These are phyloP conservation scores for Coracopsis vasa DNA, from an alignment of 2,113 vertebrate genomes.

Conservation along the genomic window DNA sequence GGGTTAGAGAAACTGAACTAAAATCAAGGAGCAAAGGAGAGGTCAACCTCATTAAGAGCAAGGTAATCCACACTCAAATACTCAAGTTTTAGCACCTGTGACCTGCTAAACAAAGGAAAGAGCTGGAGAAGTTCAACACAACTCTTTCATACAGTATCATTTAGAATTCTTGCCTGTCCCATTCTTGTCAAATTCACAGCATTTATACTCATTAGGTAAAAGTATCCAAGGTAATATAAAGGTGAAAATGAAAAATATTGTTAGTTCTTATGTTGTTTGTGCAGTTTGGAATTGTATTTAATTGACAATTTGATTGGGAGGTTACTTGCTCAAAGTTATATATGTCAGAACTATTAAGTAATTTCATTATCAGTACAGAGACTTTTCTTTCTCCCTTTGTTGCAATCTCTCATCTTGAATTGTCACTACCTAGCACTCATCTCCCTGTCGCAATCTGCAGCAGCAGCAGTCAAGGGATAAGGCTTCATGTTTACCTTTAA, in stretches of 20 bases:
- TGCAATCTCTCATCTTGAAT: not conserved
- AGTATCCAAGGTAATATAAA: not conserved
- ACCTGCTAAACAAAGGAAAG: not conserved
- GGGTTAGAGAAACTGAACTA: not conserved
- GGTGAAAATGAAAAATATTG: not conserved
- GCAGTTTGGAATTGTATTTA: not conserved
- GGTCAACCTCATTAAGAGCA: not conserved
- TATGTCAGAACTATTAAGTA: not conserved
- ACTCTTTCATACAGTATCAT: not conserved
- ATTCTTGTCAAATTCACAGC: not conserved
- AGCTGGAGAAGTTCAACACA: not conserved
- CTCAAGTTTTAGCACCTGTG: not conserved
- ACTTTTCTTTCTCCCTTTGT: not conserved
- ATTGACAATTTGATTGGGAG: not conserved
- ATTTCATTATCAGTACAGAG: not conserved
- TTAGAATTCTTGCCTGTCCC: not conserved
- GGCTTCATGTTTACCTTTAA: slow-evolving; percentile 1
- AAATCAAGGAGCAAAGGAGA: not conserved
- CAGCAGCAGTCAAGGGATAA: not conserved
- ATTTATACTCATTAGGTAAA: not conserved
- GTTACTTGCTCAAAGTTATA: not conserved
- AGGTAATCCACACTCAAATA: not conserved
- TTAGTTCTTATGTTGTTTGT: not conserved
- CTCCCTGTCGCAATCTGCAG: not conserved
- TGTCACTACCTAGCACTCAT: not conserved